Conservation (phyloP, 2,113 vertebrate genomes). For the Pteruthius melanotis region DNA sequence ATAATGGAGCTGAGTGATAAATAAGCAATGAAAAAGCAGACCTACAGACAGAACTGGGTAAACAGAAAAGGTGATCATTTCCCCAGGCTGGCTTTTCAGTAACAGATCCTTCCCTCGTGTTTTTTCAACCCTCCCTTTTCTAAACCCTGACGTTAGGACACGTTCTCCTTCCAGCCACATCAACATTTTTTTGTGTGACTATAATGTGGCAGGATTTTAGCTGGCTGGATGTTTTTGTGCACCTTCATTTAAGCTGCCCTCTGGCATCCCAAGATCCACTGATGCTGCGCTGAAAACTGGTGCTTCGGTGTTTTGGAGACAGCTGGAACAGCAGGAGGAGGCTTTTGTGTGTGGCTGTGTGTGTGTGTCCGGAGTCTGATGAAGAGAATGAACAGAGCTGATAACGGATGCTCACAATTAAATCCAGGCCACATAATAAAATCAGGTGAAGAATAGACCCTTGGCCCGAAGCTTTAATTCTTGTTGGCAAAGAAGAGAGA, state of each 20-base stretch:
- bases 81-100: neutral
- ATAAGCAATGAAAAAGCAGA: neutral
- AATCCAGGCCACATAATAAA: conserved; percentile 22
- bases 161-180: neutral
- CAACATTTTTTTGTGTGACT: neutral
- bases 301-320: neutral
- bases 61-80: neutral
- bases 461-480: neutral
- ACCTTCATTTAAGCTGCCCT: neutral
- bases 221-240: neutral
- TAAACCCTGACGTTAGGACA: neutral
- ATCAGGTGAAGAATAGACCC: neutral
- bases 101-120: neutral
- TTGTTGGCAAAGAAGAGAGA: neutral
- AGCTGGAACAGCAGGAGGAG: neutral
- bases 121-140: neutral
- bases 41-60: neutral
- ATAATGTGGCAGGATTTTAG: neutral
- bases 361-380: neutral
- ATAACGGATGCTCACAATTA: conserved; percentile 8
- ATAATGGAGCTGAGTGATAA: neutral
- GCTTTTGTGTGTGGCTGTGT: neutral
- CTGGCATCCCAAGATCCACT: neutral
- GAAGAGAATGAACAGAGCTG: neutral
- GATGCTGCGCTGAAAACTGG: neutral